Evolutionary conservation across 2,888 invertebrate genomes (phyloP).

Genomic region (Phyllotreta cruciferae): DNA sequence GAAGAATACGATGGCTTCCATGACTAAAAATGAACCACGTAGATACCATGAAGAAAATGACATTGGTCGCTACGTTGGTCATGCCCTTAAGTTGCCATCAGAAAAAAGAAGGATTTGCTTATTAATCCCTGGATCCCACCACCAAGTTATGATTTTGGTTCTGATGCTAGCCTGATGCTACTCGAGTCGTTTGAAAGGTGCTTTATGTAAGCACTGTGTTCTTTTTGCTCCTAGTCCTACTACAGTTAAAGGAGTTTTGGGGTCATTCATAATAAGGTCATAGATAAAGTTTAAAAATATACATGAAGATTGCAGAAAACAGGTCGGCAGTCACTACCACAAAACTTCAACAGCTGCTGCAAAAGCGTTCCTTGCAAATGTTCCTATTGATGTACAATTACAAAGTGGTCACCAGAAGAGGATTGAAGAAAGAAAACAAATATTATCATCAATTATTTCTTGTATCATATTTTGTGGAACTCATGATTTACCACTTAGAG

Average conservation of each 20-base stretch:
- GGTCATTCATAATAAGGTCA: conserved; percentile 23
- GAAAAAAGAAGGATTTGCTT: no score
- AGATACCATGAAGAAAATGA: no score
- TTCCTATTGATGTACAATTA: conserved; percentile 23
- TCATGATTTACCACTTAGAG: conserved; percentile 31
- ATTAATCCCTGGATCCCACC: no score
- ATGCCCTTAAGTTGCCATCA: no score
- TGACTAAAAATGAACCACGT: no score
- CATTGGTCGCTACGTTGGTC: no score
- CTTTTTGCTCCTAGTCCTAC: background rate
- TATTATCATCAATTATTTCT: conserved; percentile 36
- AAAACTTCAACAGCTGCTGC: conserved; percentile 29
- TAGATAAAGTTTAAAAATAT: conserved; percentile 24
- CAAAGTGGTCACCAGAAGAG: conserved; percentile 26
- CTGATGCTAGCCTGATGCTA: no score
- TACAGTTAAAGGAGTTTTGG: conserved; percentile 17
- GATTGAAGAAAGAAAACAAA: conserved; percentile 32
- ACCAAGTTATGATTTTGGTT: no score
- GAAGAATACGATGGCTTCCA: no score
- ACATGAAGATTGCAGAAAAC: conserved; percentile 23
- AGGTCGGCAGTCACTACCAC: conserved; percentile 21
- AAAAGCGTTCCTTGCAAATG: conserved; percentile 31
- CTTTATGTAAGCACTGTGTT: conserved; percentile 2
- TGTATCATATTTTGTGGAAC: conserved; percentile 30
- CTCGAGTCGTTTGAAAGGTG: background rate